phyloP scores from a whole-genome alignment of 2,797 vertebrate genomes.

The Prionace glauca region DNA sequence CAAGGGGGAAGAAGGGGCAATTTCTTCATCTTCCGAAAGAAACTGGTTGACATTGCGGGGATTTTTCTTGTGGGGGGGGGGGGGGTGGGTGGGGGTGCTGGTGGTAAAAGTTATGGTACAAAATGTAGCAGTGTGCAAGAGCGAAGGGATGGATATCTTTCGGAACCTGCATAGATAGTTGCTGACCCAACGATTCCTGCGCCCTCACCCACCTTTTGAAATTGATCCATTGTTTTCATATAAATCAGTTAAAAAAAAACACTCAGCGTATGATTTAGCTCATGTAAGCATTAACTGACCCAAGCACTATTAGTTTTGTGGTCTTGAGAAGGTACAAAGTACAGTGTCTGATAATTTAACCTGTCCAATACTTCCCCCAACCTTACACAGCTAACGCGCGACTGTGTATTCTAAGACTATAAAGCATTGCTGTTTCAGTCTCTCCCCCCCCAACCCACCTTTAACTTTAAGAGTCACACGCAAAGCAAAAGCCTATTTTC shows the following conservation, averaged over 20 bases:
- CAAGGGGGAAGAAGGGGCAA: background rate
- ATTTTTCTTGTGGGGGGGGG: too few species aligned
- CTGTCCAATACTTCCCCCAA: conserved; percentile 33
- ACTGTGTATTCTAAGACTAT: background rate
- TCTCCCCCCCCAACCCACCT: too few species aligned
- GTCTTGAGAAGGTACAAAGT: conserved; percentile 6
- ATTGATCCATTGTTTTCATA: conserved; percentile 39
- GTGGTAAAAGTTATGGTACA: background rate
- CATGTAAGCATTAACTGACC: background rate
- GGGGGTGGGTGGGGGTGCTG: too few species aligned
- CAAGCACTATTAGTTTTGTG: conserved; percentile 9
- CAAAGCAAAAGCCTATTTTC: conserved; percentile 9
- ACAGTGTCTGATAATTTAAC: conserved; percentile 28
- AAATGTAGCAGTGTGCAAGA: background rate
- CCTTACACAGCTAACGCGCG: background rate
- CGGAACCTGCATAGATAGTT: background rate
- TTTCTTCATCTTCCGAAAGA: background rate
- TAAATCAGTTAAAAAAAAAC: conserved; percentile 40
- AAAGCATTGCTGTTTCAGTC: background rate
- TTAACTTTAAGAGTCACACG: background rate
- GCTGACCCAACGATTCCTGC: conserved; percentile 41
- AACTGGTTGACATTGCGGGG: background rate
- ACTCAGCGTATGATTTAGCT: conserved; percentile 18
- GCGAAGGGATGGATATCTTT: background rate
- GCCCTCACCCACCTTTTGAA: conserved; percentile 38